Conservation (phyloP, 2,797 vertebrate genomes). For the Sorex maritimensis region DNA sequence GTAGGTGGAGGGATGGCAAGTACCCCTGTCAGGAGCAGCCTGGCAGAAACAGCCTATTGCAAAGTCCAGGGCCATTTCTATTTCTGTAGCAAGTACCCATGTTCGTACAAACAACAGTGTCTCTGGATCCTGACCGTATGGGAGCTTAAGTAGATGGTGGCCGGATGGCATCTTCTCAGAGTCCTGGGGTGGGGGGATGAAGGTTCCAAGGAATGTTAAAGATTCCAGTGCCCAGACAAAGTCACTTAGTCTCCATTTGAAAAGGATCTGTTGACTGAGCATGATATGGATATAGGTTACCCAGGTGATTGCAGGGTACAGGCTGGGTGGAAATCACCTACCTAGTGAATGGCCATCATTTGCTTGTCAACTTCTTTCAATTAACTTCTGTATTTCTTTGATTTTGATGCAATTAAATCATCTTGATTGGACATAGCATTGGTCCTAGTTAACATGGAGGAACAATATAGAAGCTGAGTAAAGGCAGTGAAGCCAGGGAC, state of each 20-base stretch:
- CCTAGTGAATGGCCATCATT: background rate
- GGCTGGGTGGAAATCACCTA: background rate
- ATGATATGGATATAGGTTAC: background rate
- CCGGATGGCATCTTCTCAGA: too few relatives aligned
- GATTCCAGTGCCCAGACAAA: background rate
- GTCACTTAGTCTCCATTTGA: background rate
- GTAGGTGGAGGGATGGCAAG: too few relatives aligned
- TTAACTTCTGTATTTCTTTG: background rate
- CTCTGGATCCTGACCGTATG: too few relatives aligned
- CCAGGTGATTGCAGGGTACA: background rate
- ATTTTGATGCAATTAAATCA: background rate
- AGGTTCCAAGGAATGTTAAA: background rate
- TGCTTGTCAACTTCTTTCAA: background rate
- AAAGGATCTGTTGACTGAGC: background rate
- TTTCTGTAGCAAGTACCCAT: too few relatives aligned
- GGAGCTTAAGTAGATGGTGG: too few relatives aligned
- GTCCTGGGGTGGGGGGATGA: too few relatives aligned
- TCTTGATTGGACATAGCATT: slow-evolving; percentile 37
- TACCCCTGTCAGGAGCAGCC: too few relatives aligned
- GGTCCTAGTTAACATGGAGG: background rate
- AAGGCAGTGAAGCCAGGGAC: slow-evolving; percentile 18
- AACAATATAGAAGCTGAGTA: background rate
- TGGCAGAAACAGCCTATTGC: too few relatives aligned
- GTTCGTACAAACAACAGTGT: too few relatives aligned
- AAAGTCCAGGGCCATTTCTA: too few relatives aligned